Evolutionary conservation across 2,797 vertebrate genomes (phyloP).

Genomic region (Jordanella pulchra): DNA sequence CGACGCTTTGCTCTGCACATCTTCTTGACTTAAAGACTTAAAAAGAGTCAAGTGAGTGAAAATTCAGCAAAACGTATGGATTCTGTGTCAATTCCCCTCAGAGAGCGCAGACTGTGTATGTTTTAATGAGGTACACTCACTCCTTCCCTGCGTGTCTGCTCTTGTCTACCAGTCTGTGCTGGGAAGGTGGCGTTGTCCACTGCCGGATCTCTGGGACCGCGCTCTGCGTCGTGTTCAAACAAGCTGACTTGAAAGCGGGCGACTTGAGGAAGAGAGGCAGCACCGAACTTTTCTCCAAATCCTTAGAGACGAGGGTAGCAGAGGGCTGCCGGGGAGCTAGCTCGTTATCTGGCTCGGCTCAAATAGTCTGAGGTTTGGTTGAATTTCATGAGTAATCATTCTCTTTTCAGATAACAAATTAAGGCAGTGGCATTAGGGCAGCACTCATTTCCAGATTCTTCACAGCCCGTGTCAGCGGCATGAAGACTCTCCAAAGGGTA

Average conservation of each 20-base stretch:
- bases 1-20: conserved; percentile 62
- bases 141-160: conserved; percentile 36
- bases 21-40: conserved; percentile 70
- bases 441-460: conserved; percentile 68
- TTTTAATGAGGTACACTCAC: conserved; percentile 66
- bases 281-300: conserved; percentile 66
- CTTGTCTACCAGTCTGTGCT: conserved; percentile 42
- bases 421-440: conserved; percentile 68
- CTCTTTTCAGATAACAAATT: conserved; percentile 76
- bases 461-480: conserved; percentile 63
- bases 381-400: conserved; percentile 80
- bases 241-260: conserved; percentile 64
- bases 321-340: conserved; percentile 62
- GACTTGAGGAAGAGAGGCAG: conserved; percentile 63
- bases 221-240: conserved; percentile 65
- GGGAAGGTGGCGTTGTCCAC: conserved; percentile 63
- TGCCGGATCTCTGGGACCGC: conserved; percentile 58
- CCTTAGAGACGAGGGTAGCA: conserved; percentile 66
- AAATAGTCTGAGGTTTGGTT: conserved; percentile 73
- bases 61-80: conserved; percentile 64
- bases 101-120: conserved; percentile 55
- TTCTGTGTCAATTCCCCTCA: conserved; percentile 61
- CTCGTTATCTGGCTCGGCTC: conserved; percentile 76
- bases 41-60: conserved; percentile 62
- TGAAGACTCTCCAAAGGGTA: conserved; percentile 69